A percentile compares a stretch with the other conserved stretches of the same genome.
Conservation (phyloP, 2,113 vertebrate species). For the Pholis gunnellus region DNA sequence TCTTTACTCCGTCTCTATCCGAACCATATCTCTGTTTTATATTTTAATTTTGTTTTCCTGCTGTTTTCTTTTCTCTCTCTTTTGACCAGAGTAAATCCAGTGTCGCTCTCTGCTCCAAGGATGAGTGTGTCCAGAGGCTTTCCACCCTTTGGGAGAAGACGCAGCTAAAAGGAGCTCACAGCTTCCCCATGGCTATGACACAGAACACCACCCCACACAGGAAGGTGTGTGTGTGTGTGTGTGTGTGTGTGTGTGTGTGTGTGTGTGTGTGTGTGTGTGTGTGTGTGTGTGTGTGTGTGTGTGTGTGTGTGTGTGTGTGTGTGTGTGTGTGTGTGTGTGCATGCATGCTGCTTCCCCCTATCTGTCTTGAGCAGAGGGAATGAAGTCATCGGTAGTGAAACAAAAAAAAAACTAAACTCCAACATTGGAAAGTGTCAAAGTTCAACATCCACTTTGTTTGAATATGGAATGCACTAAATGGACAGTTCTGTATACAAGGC, state of each 20-base stretch:
- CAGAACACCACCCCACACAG: conserved; percentile 88
- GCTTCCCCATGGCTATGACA: conserved; percentile 91
- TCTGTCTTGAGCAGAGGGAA: conserved; percentile 37
- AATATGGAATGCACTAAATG: conserved; percentile 42
- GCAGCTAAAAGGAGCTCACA: conserved; percentile 86
- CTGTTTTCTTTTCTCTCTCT: conserved; percentile 12
- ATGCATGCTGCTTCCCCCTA: conserved; percentile 5
- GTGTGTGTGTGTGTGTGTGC: not conserved
- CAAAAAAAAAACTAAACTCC: not conserved
- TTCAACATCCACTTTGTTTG: conserved; percentile 62
- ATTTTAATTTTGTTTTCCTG: not conserved
- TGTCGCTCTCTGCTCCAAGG: conserved; percentile 86
- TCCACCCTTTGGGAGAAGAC: conserved; percentile 91
- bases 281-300: conserved; percentile 10
- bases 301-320: conserved; percentile 70
- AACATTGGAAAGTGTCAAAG: conserved; percentile 17
- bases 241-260: not conserved
- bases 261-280: conserved; percentile 1
- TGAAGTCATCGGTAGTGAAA: conserved; percentile 48
- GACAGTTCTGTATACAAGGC: conserved; percentile 54
- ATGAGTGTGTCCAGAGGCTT: conserved; percentile 86
- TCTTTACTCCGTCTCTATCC: not conserved
- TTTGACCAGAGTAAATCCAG: conserved; percentile 85
- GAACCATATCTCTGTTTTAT: not conserved
- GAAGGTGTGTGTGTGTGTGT: conserved; percentile 84